phyloP scores from a whole-genome alignment of 2,113 vertebrate genomes.

The Arothron firmamentum region DNA sequence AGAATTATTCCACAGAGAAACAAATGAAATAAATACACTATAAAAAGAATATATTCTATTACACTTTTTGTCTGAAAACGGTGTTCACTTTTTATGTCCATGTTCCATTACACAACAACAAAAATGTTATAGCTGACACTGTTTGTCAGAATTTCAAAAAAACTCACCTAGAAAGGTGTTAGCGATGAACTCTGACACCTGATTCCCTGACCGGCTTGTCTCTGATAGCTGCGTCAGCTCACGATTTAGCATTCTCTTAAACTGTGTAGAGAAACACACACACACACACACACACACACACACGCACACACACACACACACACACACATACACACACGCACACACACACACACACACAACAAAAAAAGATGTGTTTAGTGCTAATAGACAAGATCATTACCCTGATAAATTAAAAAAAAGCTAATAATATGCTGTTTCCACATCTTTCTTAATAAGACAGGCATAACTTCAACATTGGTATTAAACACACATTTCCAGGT shows the following conservation, averaged over 20 bases:
- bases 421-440: too few relatives aligned
- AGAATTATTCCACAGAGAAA: too few relatives aligned
- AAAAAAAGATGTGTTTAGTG: neutral
- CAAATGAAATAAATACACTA: too few relatives aligned
- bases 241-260: conserved; percentile 92
- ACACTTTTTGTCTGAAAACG: too few relatives aligned
- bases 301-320: neutral
- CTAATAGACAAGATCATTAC: too few relatives aligned
- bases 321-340: conserved; percentile 5
- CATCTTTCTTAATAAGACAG: neutral
- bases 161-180: conserved; percentile 85
- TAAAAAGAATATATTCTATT: too few relatives aligned
- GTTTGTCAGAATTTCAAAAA: neutral
- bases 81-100: too few relatives aligned
- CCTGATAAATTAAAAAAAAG: too few relatives aligned
- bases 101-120: too few relatives aligned
- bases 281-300: neutral
- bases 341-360: neutral
- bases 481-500: neutral
- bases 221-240: conserved; percentile 89
- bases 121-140: neutral
- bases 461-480: neutral
- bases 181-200: conserved; percentile 91
- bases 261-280: conserved; percentile 68
- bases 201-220: conserved; percentile 90